Evolutionary conservation across 2,113 vertebrate species (phyloP).

Genomic region (Percina caprodes): DNA sequence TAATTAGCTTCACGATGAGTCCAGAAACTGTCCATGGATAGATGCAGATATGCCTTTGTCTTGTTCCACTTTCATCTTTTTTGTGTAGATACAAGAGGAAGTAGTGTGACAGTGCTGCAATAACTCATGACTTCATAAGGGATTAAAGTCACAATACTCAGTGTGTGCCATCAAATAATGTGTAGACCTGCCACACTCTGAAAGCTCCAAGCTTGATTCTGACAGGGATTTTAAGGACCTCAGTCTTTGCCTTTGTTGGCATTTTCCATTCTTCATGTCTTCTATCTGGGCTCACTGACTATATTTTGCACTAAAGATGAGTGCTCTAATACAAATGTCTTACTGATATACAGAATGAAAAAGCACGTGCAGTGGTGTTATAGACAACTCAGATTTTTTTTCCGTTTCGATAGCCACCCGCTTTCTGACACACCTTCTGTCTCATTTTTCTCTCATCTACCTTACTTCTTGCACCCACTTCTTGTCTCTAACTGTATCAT

Average conservation of each 20-base stretch:
- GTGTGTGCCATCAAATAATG: slow-evolving; percentile 27
- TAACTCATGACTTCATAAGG: slow-evolving; percentile 3
- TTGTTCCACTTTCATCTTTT: not conserved
- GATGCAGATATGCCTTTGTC: slow-evolving; percentile 2
- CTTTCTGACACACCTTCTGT: slow-evolving; percentile 12
- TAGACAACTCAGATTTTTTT: not conserved
- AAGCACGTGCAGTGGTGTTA: not conserved
- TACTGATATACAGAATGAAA: slow-evolving; percentile 10
- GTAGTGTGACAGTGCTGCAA: slow-evolving; percentile 11
- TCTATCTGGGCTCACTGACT: slow-evolving; percentile 26
- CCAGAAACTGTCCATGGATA: not conserved
- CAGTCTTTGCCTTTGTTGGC: slow-evolving; percentile 28
- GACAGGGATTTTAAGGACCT: slow-evolving; percentile 30
- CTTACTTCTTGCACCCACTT: not conserved
- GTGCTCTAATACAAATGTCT: slow-evolving; percentile 31
- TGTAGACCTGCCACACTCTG: not conserved
- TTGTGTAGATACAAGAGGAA: not conserved
- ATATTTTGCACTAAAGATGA: slow-evolving; percentile 31
- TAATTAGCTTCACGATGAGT: not conserved
- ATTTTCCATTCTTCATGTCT: slow-evolving; percentile 37
- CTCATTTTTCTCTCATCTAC: slow-evolving; percentile 20
- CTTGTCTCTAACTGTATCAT: slow-evolving; percentile 46
- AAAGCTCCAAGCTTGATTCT: slow-evolving; percentile 16
- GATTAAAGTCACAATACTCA: not conserved
- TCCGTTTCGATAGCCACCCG: not conserved